Conservation (phyloP, 1,140 invertebrate species). For the Brachionus manjavacas region DNA sequence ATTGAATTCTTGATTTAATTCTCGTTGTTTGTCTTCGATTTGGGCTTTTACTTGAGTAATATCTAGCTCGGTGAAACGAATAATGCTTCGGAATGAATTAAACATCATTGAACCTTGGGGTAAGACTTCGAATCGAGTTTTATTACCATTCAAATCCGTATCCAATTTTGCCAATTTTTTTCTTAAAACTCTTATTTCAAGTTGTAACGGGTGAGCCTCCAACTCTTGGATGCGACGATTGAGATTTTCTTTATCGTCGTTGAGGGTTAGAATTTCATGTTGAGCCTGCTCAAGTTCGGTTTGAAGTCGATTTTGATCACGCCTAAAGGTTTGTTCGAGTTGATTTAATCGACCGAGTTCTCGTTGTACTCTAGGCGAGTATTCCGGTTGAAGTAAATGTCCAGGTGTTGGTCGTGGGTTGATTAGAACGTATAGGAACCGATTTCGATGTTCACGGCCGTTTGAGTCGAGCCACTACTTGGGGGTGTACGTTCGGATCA, state of each 20-base stretch:
- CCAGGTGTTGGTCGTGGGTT: background rate
- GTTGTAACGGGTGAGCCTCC: background rate
- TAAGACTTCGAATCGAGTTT: background rate
- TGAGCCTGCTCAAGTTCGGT: background rate
- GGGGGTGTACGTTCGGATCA: background rate
- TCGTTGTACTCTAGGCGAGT: background rate
- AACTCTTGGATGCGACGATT: background rate
- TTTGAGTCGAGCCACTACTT: background rate
- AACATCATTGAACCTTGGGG: background rate
- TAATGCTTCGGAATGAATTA: background rate
- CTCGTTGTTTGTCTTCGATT: background rate
- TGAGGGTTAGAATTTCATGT: background rate
- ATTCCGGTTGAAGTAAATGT: background rate
- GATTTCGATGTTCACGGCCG: background rate
- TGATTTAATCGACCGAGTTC: background rate
- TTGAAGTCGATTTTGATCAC: background rate
- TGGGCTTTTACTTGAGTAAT: background rate
- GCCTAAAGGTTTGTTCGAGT: background rate
- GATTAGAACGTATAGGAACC: background rate
- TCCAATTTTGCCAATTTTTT: background rate
- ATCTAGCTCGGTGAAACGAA: too few relatives aligned
- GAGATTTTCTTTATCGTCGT: background rate
- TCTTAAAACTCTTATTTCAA: background rate
- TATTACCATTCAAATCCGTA: background rate
- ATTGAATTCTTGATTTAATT: background rate